Base-by-base conservation (phyloP, 2,113 vertebrate genomes). In the Anarrhichthys ocellatus region DNA sequence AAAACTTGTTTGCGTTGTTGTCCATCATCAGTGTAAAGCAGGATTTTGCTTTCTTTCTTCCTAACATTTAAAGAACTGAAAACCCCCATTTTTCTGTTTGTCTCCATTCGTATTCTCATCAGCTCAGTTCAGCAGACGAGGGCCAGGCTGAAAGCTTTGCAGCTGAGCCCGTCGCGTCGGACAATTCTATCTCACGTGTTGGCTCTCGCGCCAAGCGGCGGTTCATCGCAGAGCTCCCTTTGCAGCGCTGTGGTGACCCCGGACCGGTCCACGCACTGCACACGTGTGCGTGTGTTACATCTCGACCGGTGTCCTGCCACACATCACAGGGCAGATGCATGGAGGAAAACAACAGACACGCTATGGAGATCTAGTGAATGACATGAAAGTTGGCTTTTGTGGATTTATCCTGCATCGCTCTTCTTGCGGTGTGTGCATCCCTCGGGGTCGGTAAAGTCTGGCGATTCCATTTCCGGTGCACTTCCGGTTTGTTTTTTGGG, bases 321-420 rank as follows among this genome's bases (percentile, higher is more conserved):
- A 59, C 70, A 20, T 82, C 77, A 34, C 79, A 46, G 85, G 79
- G 72, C 40, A 22, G 71, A 76, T 13, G 78, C 69, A 71, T 76
- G 72, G 67, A 75, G 89, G 73, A 80, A 76, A 87, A 85, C 76
- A 78, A 84, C 73, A 83, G 69, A 85, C 71, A 78, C 67, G 58
- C 84, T 87, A 89, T 83, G 89, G 80, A 89, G 88, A 89, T 88
- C 81, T 85, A 90, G 80, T 76, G 82, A 87, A 92, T 93, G 78
- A 87, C 81, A 82, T 90, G 86, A 82, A 78, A 52, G 86, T 89
- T 81, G 87, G 64, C 76, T 90, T 73, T 73, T 81, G 73, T 77
- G 80, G 66, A 81, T 85, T 85, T 68, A 34, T 85, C 87, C 83
- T 87, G 84, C 52, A 18, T 67, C 74, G 80, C 83, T 91, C 78